Conservation (phyloP, 1,140 invertebrate genomes). For the Caenorhabditis remanei region DNA sequence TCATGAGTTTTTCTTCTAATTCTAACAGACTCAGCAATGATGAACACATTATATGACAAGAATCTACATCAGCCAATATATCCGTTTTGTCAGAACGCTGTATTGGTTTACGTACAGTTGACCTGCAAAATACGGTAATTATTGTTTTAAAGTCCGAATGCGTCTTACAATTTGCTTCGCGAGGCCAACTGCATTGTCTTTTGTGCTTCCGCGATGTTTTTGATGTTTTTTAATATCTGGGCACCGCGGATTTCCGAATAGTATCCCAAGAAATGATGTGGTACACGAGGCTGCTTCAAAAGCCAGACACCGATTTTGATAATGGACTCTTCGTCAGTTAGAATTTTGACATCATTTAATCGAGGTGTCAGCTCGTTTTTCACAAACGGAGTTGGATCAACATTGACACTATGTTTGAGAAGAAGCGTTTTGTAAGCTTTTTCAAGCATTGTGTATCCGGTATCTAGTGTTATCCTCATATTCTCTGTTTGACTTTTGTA, state of each 20-base stretch:
- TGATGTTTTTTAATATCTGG: conserved; percentile 38
- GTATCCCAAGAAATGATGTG: conserved; percentile 54
- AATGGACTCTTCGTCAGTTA: conserved; percentile 69
- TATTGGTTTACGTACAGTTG: neutral
- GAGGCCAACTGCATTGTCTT: conserved; percentile 69
- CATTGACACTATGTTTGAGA: conserved; percentile 63
- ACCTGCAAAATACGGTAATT: neutral
- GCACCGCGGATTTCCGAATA: conserved; percentile 59
- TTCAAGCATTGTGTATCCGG: conserved; percentile 71
- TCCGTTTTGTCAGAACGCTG: conserved; percentile 23
- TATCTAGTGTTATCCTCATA: conserved; percentile 74
- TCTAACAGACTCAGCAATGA: conserved; percentile 31
- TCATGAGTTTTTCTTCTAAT: conserved; percentile 57
- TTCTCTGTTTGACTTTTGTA: conserved; percentile 73
- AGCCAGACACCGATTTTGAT: conserved; percentile 70
- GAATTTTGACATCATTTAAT: conserved; percentile 67
- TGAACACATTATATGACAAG: conserved; percentile 40
- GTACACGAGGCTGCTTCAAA: conserved; percentile 37
- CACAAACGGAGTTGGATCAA: conserved; percentile 64
- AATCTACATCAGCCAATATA: neutral
- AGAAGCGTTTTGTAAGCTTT: conserved; percentile 74
- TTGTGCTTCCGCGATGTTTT: conserved; percentile 65
- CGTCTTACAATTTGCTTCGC: conserved; percentile 26
- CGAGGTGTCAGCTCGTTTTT: conserved; percentile 44
- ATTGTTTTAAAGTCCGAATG: neutral